phyloP scores from a whole-genome alignment of 2,113 vertebrate species.

The Percopsis transmontana region DNA sequence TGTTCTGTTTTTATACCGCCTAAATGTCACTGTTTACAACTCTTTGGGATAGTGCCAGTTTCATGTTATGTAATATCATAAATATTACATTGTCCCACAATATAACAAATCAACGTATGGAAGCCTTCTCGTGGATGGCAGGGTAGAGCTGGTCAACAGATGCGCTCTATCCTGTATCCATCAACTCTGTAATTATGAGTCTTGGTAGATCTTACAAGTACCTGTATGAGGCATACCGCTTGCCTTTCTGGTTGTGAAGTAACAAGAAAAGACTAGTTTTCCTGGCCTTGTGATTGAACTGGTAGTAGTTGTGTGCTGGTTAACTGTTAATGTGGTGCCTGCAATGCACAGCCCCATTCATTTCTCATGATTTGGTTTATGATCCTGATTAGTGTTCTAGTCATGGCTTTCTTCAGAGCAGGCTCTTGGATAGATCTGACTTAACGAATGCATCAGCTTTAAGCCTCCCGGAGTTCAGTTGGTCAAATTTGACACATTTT shows the following conservation, averaged over 20 bases:
- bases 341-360: slow-evolving; percentile 56
- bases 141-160: slow-evolving; percentile 52
- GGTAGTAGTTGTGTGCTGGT: slow-evolving; percentile 50
- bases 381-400: slow-evolving; percentile 61
- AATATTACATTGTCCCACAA: slow-evolving; percentile 63
- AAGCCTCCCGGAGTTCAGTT: slow-evolving; percentile 39
- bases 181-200: slow-evolving; percentile 30
- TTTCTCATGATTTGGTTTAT: slow-evolving; percentile 40
- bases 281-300: slow-evolving; percentile 53
- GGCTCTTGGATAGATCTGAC: slow-evolving; percentile 77
- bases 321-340: slow-evolving; percentile 58
- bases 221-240: slow-evolving; percentile 37
- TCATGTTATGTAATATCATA: slow-evolving; percentile 67
- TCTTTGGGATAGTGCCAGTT: slow-evolving; percentile 64
- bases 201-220: slow-evolving; percentile 29
- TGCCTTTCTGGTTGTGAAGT: slow-evolving; percentile 47
- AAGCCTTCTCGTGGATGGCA: slow-evolving; percentile 59
- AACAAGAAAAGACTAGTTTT: slow-evolving; percentile 43
- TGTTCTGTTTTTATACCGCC: slow-evolving; percentile 68
- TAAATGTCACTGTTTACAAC: slow-evolving; percentile 76
- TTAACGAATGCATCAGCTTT: slow-evolving; percentile 61
- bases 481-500: slow-evolving; percentile 50
- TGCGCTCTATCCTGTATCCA: slow-evolving; percentile 35
- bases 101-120: slow-evolving; percentile 67
- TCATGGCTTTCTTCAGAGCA: slow-evolving; percentile 76